These are phyloP conservation scores for Macroramphosus scolopax DNA, from an alignment of 2,797 vertebrate genomes.

Conservation along the genomic window DNA sequence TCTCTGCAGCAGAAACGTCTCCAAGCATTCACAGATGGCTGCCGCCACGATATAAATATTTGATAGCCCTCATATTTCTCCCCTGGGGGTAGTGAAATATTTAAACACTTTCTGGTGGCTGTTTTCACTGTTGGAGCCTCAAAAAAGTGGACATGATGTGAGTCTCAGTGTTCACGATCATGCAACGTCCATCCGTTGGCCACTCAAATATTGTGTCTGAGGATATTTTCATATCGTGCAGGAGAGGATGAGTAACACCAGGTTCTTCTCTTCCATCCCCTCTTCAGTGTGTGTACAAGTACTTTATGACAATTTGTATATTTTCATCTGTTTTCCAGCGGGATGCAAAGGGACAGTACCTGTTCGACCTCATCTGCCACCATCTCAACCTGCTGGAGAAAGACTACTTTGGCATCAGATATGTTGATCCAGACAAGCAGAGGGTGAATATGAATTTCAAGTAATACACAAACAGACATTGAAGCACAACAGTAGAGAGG, in stretches of 20 bases:
- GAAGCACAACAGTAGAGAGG: too few relatives aligned
- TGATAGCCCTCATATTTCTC: slow-evolving; percentile 69
- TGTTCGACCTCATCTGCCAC: slow-evolving; percentile 95
- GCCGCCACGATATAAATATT: slow-evolving; percentile 73
- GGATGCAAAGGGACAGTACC: slow-evolving; percentile 94
- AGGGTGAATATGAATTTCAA: slow-evolving; percentile 77
- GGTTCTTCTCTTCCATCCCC: not conserved
- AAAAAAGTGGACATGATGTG: slow-evolving; percentile 17
- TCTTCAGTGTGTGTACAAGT: not conserved
- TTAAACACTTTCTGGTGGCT: slow-evolving; percentile 64
- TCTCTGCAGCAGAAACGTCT: slow-evolving; percentile 55
- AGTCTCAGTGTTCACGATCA: too few relatives aligned
- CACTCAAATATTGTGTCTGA: too few relatives aligned
- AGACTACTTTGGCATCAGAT: slow-evolving; percentile 96
- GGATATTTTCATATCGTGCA: too few relatives aligned
- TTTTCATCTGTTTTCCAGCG: slow-evolving; percentile 76
- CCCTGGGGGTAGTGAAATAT: slow-evolving; percentile 73
- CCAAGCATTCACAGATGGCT: slow-evolving; percentile 66
- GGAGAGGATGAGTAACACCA: too few relatives aligned
- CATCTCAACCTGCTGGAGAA: slow-evolving; percentile 97
- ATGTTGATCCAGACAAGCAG: slow-evolving; percentile 96
- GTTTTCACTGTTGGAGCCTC: slow-evolving; percentile 42
- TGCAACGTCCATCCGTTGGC: too few relatives aligned
- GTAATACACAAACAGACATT: not conserved
- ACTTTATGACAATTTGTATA: not conserved